Base-by-base conservation (phyloP, 2,797 vertebrate species). In the Manis crassicaudata region DNA sequence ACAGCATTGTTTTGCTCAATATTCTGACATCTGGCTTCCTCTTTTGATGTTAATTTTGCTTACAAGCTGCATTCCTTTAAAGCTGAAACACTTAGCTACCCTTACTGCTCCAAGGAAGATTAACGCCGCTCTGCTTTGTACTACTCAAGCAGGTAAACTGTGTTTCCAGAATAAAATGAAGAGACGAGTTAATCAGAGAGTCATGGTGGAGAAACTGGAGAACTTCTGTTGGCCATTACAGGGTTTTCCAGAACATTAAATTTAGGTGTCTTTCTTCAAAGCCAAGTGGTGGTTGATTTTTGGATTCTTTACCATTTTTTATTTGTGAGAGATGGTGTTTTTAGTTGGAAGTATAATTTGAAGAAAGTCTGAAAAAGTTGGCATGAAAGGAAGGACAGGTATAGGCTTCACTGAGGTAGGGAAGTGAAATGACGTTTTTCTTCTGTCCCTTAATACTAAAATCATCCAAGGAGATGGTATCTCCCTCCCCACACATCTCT, bases 1-100 rank as follows among this genome's bases (percentile, higher is more conserved):
- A 46, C 10, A 35, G 58, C 20, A 40, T 54, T 40, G 2, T 82
- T 90, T 80, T 54, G 52, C 60, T 96, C 50, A 37, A 2, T 72
- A 46, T 63, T 94, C 58, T 88, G 40, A 88, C 46, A 63, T 58
- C 6, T 62, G 60, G 52, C 52, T 83, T 95, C 27, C 56, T 92
- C 73, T 95, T 93, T 92, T 65, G 21, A 37, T 90, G 18, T 65
- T 82, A 60, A 79, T 85, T 93, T 90, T 93, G 67, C 84, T 85
- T 90, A 54, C 18, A 72, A 73, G 16, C 32, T 70, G 18, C 52
- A 32, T 56, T 80, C 40, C 43, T 88, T 70, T 72, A 72, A 84
- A 84, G 88, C 6, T 8, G 60, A 83, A 72, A 89, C 37, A 32
- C 32, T 43, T 54, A 68, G 27, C 9, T 9, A n/a, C 52, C 37